phyloP scores from a whole-genome alignment of 2,888 invertebrate species.

The Coelogynopora nodosa region DNA sequence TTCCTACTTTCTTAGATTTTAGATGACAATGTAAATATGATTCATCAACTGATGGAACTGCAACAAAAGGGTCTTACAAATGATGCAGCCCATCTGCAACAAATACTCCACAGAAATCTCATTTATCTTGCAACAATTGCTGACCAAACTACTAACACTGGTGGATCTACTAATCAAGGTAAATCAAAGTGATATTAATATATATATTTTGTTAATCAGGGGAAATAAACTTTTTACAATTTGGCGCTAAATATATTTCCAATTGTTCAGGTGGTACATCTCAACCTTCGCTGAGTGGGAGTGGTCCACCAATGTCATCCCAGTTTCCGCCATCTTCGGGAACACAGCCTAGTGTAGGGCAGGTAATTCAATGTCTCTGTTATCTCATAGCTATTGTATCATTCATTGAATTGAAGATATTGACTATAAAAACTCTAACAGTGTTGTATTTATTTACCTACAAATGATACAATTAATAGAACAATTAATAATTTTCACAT shows the following conservation, averaged over 20 bases:
- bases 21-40: constrained; percentile 45
- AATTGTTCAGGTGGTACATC: neutral
- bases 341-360: neutral
- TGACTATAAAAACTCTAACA: no score
- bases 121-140: constrained; percentile 46
- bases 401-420: neutral
- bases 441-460: no score
- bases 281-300: neutral
- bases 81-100: constrained; percentile 41
- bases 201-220: neutral
- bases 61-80: constrained; percentile 39
- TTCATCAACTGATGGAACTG: constrained; percentile 35
- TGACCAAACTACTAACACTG: constrained; percentile 43
- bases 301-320: neutral
- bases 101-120: constrained; percentile 43
- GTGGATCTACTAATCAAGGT: neutral
- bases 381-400: neutral
- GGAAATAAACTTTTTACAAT: no score
- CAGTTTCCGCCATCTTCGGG: neutral
- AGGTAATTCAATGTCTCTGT: neutral
- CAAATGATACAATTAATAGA: no score
- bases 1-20: constrained; percentile 41
- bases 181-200: neutral
- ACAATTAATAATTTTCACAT: no score
- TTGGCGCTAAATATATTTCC: no score